phyloP scores from a whole-genome alignment of 1,140 invertebrate genomes.

The Harpegnathos saltator region DNA sequence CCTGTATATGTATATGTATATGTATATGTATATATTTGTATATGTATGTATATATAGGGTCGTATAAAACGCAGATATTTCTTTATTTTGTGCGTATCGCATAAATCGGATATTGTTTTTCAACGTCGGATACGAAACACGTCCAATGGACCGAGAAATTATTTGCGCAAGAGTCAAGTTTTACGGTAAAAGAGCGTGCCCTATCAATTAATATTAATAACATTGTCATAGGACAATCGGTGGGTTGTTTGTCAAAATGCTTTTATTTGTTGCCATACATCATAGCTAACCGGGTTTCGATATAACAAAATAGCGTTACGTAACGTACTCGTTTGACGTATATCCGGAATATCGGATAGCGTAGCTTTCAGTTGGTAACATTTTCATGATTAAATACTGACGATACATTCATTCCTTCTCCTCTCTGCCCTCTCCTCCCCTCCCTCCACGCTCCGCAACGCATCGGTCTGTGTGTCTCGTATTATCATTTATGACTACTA shows the following conservation, averaged over 20 bases:
- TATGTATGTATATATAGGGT: neutral
- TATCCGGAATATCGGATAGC: conserved; percentile 22
- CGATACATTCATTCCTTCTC: neutral
- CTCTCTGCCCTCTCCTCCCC: too few relatives aligned
- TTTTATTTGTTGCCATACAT: conserved; percentile 28
- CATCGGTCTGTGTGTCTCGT: neutral
- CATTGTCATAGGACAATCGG: conserved; percentile 6
- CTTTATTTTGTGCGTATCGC: conserved; percentile 31
- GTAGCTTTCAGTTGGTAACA: conserved; percentile 40
- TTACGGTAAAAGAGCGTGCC: neutral
- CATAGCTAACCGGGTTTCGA: conserved; percentile 8
- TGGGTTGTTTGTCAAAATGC: conserved; percentile 29
- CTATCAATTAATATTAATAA: conserved; percentile 51
- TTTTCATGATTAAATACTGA: conserved; percentile 54
- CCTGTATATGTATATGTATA: too few relatives aligned
- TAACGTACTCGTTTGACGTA: conserved; percentile 39
- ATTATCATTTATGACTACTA: conserved; percentile 46
- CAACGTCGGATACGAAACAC: conserved; percentile 25
- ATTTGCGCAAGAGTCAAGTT: neutral
- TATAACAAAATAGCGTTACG: conserved; percentile 30
- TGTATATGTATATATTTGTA: too few relatives aligned
- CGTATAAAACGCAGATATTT: conserved; percentile 35
- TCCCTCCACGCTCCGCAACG: too few relatives aligned
- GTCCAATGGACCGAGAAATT: conserved; percentile 47
- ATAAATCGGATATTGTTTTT: conserved; percentile 46